phyloP scores from a whole-genome alignment of 2,113 vertebrate species.

The Grammomys surdaster region DNA sequence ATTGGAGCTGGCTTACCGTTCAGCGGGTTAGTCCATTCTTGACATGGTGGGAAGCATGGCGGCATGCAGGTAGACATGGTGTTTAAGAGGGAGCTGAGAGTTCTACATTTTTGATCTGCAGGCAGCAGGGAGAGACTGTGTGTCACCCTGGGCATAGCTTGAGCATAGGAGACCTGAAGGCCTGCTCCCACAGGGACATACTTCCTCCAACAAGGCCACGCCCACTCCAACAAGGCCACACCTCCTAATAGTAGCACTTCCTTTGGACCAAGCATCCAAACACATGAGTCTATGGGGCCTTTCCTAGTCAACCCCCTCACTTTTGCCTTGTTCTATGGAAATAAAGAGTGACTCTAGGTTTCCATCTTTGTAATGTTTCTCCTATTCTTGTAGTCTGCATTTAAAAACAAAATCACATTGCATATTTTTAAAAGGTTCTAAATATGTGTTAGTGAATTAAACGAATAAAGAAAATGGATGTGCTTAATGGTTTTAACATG shows the following conservation, averaged over 20 bases:
- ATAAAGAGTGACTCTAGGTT: not conserved
- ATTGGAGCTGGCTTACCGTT: too few species aligned
- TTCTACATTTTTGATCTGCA: too few species aligned
- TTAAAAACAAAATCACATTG: not conserved
- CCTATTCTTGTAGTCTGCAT: not conserved
- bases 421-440: not conserved
- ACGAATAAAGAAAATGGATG: not conserved
- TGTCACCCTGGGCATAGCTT: too few species aligned
- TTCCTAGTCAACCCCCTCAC: not conserved
- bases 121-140: too few species aligned
- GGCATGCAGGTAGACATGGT: too few species aligned
- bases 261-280: not conserved
- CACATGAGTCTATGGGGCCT: not conserved
- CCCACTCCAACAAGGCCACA: not conserved
- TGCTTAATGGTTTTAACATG: not conserved
- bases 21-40: too few species aligned
- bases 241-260: not conserved
- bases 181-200: not conserved
- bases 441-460: not conserved
- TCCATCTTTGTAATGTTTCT: not conserved
- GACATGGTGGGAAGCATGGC: too few species aligned
- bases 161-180: too few species aligned
- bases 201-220: not conserved
- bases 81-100: too few species aligned
- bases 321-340: not conserved